phyloP scores from a whole-genome alignment of 2,113 vertebrate genomes.

The Ivindomyrus marchei region DNA sequence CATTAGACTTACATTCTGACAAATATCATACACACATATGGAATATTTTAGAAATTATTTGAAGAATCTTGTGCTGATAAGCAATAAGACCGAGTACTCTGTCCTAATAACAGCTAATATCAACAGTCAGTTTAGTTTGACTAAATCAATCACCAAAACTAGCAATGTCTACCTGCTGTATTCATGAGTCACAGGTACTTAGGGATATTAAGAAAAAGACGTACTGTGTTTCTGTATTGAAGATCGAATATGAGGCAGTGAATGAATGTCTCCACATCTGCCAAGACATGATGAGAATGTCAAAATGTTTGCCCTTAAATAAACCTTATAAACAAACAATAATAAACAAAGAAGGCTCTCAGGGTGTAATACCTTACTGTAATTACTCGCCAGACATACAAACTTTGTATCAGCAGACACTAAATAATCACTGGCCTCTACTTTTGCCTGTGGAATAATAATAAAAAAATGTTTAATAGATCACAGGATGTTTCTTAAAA shows the following conservation, averaged over 20 bases:
- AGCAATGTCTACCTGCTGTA: neutral
- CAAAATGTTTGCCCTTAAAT: neutral
- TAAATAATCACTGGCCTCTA: conserved; percentile 70
- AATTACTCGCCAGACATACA: conserved; percentile 82
- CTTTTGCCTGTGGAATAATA: conserved; percentile 55
- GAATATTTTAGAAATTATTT: neutral
- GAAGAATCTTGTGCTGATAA: neutral
- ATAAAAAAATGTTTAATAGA: neutral
- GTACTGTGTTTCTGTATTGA: conserved; percentile 64
- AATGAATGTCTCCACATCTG: conserved; percentile 91
- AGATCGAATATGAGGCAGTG: conserved; percentile 78
- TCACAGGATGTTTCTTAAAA: neutral
- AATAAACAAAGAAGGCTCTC: neutral
- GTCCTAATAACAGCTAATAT: neutral
- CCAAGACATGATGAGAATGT: conserved; percentile 16
- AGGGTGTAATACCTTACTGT: conserved; percentile 69
- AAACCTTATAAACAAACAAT: neutral
- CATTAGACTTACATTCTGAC: neutral
- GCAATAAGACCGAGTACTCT: neutral
- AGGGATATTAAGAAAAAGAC: conserved; percentile 24
- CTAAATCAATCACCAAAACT: neutral
- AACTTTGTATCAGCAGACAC: conserved; percentile 77
- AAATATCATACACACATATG: neutral
- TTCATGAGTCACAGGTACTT: neutral
- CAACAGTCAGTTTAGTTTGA: neutral